phyloP scores from a whole-genome alignment of 2,888 invertebrate species.

The Noctua comes region DNA sequence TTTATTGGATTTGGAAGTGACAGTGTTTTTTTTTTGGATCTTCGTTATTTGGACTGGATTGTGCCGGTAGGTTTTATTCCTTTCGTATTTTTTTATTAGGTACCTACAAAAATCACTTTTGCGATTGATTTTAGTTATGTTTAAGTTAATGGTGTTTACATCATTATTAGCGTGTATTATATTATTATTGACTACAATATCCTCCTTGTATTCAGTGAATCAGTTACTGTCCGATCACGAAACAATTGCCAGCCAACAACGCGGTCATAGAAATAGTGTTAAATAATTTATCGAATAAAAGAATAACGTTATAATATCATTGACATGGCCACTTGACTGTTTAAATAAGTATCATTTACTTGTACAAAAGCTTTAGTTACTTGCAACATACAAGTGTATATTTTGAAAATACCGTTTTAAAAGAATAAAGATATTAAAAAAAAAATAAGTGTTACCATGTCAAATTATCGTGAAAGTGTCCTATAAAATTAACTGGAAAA shows the following conservation, averaged over 20 bases:
- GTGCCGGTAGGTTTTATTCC: constrained; percentile 61
- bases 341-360: background rate
- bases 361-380: no score
- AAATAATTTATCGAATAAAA: constrained; percentile 12
- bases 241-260: constrained; percentile 22
- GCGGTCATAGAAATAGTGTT: constrained; percentile 4
- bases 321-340: background rate
- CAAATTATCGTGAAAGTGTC: constrained; percentile 1
- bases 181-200: constrained; percentile 19
- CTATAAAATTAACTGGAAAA: background rate
- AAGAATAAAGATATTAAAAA: background rate
- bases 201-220: constrained; percentile 40
- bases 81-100: background rate
- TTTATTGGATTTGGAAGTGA: constrained; percentile 60
- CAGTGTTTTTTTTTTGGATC: constrained; percentile 61
- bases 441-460: constrained; percentile 5
- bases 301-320: constrained; percentile 12
- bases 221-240: constrained; percentile 40
- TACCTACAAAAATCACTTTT: background rate
- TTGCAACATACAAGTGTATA: background rate
- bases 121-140: background rate
- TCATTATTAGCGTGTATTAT: constrained; percentile 28
- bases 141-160: constrained; percentile 5
- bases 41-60: constrained; percentile 35
- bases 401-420: background rate